A percentile compares a stretch with the other conserved stretches of the same genome.
Conservation (phyloP, 2,113 vertebrate genomes). For the Alectura lathami region DNA sequence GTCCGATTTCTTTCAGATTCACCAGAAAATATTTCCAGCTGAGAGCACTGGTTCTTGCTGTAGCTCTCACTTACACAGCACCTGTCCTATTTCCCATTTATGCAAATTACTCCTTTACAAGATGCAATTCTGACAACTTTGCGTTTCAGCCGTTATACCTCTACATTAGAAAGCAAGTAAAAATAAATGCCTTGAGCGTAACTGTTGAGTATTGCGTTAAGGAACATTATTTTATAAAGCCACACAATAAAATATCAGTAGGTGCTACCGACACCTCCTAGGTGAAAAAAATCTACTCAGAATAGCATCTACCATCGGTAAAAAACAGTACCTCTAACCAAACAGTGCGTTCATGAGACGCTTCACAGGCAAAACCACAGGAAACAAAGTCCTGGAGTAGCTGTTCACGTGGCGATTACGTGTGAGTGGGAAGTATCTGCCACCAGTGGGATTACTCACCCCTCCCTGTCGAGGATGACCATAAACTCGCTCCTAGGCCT, state of each 20-base stretch:
- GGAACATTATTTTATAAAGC: neutral
- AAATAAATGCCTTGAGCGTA: neutral
- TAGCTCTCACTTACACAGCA: neutral
- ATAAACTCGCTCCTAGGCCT: neutral
- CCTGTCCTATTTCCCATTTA: neutral
- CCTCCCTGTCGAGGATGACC: neutral
- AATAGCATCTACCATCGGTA: neutral
- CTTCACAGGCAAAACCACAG: neutral
- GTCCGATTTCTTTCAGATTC: neutral
- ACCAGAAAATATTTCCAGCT: neutral
- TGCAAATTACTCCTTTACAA: neutral
- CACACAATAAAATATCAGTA: neutral
- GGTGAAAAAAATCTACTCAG: neutral
- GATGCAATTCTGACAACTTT: neutral
- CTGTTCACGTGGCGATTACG: neutral
- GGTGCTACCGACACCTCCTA: neutral
- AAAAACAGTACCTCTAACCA: neutral
- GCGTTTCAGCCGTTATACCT: neutral
- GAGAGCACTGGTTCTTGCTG: neutral
- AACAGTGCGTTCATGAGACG: neutral
- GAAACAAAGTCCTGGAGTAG: neutral
- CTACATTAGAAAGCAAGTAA: neutral
- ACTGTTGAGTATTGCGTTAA: neutral
- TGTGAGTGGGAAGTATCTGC: neutral
- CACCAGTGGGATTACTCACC: constrained; percentile 9